A percentile compares a stretch with the other conserved stretches of the same genome.
phyloP scores from a whole-genome alignment of 2,113 vertebrate species.

The Amphiprion ocellaris region DNA sequence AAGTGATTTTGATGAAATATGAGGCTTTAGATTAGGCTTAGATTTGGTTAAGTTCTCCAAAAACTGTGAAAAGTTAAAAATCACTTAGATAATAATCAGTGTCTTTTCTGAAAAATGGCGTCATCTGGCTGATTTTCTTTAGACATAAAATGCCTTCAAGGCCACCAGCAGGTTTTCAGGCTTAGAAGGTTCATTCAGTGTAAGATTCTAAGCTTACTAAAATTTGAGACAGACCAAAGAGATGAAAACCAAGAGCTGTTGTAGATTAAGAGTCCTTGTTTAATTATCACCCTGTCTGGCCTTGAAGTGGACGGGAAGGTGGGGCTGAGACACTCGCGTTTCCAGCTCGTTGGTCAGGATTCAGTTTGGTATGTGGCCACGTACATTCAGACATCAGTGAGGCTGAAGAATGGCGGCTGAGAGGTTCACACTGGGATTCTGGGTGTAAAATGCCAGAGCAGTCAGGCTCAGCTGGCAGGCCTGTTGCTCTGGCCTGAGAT shows the following conservation, averaged over 20 bases:
- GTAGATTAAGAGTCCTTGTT: not conserved
- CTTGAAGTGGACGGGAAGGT: conserved; percentile 18
- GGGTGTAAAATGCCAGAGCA: conserved; percentile 53
- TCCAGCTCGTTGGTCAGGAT: conserved; percentile 41
- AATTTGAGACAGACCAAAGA: too few relatives aligned
- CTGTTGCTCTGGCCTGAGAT: conserved; percentile 61
- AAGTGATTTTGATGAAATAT: too few relatives aligned
- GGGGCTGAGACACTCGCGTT: conserved; percentile 13
- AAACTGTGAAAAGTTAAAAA: too few relatives aligned
- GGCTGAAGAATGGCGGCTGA: conserved; percentile 17
- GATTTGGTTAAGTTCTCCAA: too few relatives aligned
- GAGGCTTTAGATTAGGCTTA: too few relatives aligned
- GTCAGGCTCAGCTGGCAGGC: conserved; percentile 44
- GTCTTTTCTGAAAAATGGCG: too few relatives aligned
- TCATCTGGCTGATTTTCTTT: too few relatives aligned
- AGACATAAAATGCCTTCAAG: too few relatives aligned
- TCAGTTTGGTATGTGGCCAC: conserved; percentile 53
- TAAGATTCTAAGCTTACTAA: too few relatives aligned
- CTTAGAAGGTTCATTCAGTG: too few relatives aligned
- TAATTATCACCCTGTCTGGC: conserved; percentile 25
- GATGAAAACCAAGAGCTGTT: not conserved
- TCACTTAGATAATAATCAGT: too few relatives aligned
- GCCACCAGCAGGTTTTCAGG: too few relatives aligned
- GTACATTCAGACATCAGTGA: conserved; percentile 29
- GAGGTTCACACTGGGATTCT: conserved; percentile 36